Conservation (phyloP, 2,797 vertebrate genomes). For the Galagoides demidoff region DNA sequence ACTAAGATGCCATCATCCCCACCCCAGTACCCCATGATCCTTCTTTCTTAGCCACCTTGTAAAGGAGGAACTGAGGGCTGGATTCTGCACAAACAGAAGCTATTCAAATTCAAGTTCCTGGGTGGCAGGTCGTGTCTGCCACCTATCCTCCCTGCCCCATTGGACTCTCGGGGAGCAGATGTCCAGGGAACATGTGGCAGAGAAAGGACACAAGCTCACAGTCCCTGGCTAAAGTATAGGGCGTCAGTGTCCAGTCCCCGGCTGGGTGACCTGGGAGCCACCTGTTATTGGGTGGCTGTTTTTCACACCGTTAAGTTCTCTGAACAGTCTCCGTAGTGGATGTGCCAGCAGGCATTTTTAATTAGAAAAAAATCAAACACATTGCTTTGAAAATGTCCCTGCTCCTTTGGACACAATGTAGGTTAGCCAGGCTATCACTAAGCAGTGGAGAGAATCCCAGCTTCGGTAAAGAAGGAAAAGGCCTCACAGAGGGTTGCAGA, state of each 20-base stretch:
- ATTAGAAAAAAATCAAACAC: neutral
- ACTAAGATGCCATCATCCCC: neutral
- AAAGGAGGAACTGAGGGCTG: neutral
- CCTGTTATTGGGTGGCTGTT: neutral
- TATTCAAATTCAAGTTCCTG: neutral
- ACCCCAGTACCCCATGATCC: neutral
- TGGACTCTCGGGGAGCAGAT: rapidly evolving
- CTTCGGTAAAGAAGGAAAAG: neutral
- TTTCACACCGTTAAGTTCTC: neutral
- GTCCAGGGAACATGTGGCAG: rapidly evolving
- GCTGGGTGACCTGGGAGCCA: neutral
- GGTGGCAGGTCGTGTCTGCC: neutral
- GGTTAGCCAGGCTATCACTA: neutral
- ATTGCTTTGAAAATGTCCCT: slow-evolving; percentile 53
- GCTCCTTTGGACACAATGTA: neutral
- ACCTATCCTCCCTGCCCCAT: neutral
- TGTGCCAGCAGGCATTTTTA: neutral
- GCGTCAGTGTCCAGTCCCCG: rapidly evolving
- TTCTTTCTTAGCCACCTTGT: neutral
- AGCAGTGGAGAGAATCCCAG: neutral
- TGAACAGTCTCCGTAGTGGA: neutral
- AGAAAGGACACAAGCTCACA: neutral
- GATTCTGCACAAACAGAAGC: neutral
- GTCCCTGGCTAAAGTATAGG: rapidly evolving
- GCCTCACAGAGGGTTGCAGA: rapidly evolving